Evolutionary conservation across 2,888 invertebrate species (phyloP).

Genomic region (Augiades crinisus): DNA sequence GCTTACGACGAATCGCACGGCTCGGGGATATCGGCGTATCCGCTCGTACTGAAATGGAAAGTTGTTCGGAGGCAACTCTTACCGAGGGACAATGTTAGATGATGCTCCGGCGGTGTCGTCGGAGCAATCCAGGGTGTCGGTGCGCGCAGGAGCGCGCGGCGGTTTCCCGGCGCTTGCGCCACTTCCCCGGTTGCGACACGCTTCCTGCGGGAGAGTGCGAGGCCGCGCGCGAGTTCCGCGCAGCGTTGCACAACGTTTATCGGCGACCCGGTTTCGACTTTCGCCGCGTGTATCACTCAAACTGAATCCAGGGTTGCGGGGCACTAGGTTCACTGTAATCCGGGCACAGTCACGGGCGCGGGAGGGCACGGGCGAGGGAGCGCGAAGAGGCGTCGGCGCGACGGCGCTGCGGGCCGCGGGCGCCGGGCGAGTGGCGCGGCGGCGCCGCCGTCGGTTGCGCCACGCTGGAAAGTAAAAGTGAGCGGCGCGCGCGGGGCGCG

Average conservation of each 20-base stretch:
- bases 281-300: conserved; percentile 62
- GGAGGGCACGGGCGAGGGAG: conserved; percentile 41
- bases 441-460: conserved; percentile 75
- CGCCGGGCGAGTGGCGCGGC: conserved; percentile 78
- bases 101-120: conserved; percentile 52
- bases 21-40: conserved; percentile 8
- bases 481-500: conserved; percentile 75
- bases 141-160: conserved; percentile 61
- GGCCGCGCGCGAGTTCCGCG: conserved; percentile 72
- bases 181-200: conserved; percentile 77
- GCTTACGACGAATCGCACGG: neutral
- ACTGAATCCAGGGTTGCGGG: conserved; percentile 64
- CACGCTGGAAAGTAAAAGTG: conserved; percentile 80
- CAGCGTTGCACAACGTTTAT: conserved; percentile 72
- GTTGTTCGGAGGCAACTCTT: conserved; percentile 30
- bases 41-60: conserved; percentile 23
- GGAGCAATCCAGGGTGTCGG: conserved; percentile 61
- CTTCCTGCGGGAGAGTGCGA: conserved; percentile 78
- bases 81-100: conserved; percentile 42
- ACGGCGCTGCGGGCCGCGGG: conserved; percentile 79
- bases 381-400: conserved; percentile 57
- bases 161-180: conserved; percentile 75
- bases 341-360: conserved; percentile 63
- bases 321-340: conserved; percentile 78
- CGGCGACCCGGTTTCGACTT: conserved; percentile 71